These are phyloP conservation scores for Drosophila melanica DNA, from an alignment of 1,140 invertebrate genomes.

Conservation along the genomic window DNA sequence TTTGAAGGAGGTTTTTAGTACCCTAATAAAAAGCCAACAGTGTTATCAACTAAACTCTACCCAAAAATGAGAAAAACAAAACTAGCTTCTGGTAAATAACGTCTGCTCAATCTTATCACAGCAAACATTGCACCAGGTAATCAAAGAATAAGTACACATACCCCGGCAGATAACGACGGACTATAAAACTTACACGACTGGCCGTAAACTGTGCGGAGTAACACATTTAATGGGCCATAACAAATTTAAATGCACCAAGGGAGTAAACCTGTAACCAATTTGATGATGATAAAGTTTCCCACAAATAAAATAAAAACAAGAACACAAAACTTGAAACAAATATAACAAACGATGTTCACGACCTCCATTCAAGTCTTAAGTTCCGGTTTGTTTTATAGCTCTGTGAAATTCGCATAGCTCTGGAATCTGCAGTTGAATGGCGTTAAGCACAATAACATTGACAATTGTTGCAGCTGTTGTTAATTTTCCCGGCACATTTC, in stretches of 20 bases:
- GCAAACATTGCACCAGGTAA: slow-evolving; percentile 20
- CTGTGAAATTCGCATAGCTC: slow-evolving; percentile 60
- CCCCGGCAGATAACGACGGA: background rate
- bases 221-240: slow-evolving; percentile 50
- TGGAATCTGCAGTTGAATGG: slow-evolving; percentile 38
- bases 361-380: slow-evolving; percentile 36
- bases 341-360: slow-evolving; percentile 42
- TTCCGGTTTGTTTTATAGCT: slow-evolving; percentile 57
- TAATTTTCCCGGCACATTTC: slow-evolving; percentile 58
- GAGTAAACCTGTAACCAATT: slow-evolving; percentile 26
- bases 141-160: slow-evolving; percentile 1
- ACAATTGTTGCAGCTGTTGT: slow-evolving; percentile 43
- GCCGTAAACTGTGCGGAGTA: slow-evolving; percentile 10
- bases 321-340: slow-evolving; percentile 16
- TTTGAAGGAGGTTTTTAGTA: background rate
- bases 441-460: slow-evolving; percentile 60
- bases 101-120: slow-evolving; percentile 7
- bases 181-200: background rate
- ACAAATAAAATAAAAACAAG: slow-evolving; percentile 35
- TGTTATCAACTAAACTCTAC: slow-evolving; percentile 4
- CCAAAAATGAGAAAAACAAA: background rate
- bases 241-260: slow-evolving; percentile 16
- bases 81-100: slow-evolving; percentile 1
- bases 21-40: background rate
- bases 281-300: slow-evolving; percentile 51